Base-by-base conservation (phyloP, 2,797 vertebrate species). In the Epinephelus coioides region DNA sequence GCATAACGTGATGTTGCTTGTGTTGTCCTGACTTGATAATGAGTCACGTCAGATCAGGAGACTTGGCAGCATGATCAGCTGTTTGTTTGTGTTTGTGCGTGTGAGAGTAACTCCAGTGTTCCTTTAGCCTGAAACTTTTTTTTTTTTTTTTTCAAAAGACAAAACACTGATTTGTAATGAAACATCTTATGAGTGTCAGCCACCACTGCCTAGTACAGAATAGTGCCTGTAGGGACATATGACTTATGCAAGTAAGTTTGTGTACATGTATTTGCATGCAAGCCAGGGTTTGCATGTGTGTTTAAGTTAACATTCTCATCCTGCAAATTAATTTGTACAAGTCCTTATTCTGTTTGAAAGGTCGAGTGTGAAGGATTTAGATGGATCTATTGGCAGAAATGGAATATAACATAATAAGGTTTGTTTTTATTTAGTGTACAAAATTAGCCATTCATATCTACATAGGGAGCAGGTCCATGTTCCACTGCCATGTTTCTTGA, bases 141-240 rank as follows among this genome's bases (percentile, higher is more conserved):
- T 23, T 23, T 23, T 27, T 27, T 27, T 27, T 30, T 30, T 8
- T 34, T 2, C 30, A 34, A 8, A 34, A 34, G 34, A 8, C 34
- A 34, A 34, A 34, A 34, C 30, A 34, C 30, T 34, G 6, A 34
- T 34, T 34, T 3, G 21, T 56, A 66, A 27, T 21, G 55, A 60
- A 74, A 64, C 56, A 82, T 68, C 73, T 68, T 53, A 77, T 54
- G 61, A 68, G 23, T 47, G 19, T 79, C 68, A 66, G 62, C 64
- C 50, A 56, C 18, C 55, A 43, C 21, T 15, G 46, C 46, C 65
- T 61, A 19, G 19, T 27, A 51, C 27, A 50, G 34, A 65, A 30
- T 17, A 15, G 30, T 25, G 51, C 27, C 30, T 67, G 17, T 43
- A 8, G 53, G 53, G 53, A 1, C 0, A 54, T 9, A 17, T 23